These are phyloP conservation scores for Halichoerus grypus DNA, from an alignment of 2,113 vertebrate genomes.

Conservation along the genomic window DNA sequence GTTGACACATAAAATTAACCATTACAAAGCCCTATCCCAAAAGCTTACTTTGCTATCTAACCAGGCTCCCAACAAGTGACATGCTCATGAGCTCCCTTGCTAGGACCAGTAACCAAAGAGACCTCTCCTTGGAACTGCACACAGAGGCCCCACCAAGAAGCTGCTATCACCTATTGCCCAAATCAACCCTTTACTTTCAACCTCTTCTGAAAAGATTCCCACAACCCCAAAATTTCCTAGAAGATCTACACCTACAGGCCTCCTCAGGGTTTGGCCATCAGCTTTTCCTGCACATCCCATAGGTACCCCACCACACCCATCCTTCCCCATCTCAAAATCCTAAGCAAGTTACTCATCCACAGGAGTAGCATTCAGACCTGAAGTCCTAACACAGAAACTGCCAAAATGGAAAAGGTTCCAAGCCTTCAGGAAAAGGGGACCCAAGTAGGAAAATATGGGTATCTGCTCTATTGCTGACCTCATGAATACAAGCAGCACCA, in stretches of 20 bases:
- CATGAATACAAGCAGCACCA: background rate
- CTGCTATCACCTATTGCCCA: background rate
- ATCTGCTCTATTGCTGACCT: background rate
- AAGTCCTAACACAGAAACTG: constrained; percentile 21
- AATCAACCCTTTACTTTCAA: background rate
- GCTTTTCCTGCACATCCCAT: background rate
- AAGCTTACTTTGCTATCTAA: background rate
- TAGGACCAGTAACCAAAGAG: background rate
- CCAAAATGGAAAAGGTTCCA: background rate
- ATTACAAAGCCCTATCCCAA: background rate
- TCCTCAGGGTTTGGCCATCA: background rate
- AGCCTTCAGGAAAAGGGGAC: background rate
- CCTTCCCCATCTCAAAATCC: constrained; percentile 19
- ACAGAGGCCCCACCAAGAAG: background rate
- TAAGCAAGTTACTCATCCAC: background rate
- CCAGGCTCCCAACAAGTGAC: background rate
- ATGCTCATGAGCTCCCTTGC: background rate
- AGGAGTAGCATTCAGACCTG: background rate
- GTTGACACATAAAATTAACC: background rate
- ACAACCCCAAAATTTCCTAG: background rate
- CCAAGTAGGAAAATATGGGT: background rate
- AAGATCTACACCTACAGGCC: background rate
- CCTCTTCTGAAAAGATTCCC: background rate
- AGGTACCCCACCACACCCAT: background rate
- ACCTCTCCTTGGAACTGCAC: background rate